Percentiles rank a stretch among this genome's conserved stretches.
These are phyloP conservation scores for Drosophila histrio DNA, from an alignment of 2,888 invertebrate genomes.

Conservation along the genomic window DNA sequence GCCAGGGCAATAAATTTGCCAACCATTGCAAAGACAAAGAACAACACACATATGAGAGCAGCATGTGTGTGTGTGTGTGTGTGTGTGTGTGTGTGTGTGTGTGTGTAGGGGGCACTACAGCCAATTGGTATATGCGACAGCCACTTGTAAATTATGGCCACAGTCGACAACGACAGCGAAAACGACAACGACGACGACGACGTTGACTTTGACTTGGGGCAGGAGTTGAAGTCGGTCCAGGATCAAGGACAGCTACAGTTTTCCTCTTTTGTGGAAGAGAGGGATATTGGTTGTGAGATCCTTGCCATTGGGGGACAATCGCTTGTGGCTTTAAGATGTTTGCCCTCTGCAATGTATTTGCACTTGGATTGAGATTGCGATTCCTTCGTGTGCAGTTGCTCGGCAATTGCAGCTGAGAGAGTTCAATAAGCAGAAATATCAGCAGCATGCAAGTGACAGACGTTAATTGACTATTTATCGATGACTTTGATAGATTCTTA, in stretches of 20 bases:
- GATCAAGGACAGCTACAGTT: neutral
- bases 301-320: constrained; percentile 21
- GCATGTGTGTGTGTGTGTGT: constrained; percentile 4
- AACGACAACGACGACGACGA: constrained; percentile 32
- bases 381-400: constrained; percentile 2
- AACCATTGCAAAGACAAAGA: constrained; percentile 54
- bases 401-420: constrained; percentile 1
- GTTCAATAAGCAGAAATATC: neutral
- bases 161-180: constrained; percentile 23
- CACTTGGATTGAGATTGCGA: neutral
- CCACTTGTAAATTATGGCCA: constrained; percentile 71
- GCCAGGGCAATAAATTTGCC: constrained; percentile 55
- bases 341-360: constrained; percentile 25
- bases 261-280: too few relatives aligned
- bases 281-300: neutral
- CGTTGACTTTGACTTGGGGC: constrained; percentile 28
- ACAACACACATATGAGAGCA: constrained; percentile 24
- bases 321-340: constrained; percentile 40
- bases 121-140: constrained; percentile 67
- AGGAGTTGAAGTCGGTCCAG: constrained; percentile 9
- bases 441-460: neutral
- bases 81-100: neutral
- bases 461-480: neutral
- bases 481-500: neutral
- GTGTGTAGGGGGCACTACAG: constrained; percentile 33